Evolutionary conservation across 1,140 invertebrate species (phyloP).

Genomic region (Mesaphorura yosii): DNA sequence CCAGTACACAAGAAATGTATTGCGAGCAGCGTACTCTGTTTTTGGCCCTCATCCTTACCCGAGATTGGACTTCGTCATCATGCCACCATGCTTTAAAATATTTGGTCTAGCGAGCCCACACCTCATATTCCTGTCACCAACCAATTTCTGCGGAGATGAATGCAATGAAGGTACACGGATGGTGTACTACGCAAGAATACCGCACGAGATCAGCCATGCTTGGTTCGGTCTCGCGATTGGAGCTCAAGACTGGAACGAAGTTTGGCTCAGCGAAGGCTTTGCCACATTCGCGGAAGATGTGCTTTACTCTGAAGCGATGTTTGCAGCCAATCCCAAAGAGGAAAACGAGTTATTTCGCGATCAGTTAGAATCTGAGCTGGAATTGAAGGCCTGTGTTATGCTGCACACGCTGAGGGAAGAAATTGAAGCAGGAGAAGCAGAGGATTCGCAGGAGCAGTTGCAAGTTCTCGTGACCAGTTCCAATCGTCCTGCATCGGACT

Average conservation of each 20-base stretch:
- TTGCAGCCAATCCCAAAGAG: no score
- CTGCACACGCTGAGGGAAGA: conserved; percentile 35
- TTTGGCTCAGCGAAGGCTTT: conserved; percentile 43
- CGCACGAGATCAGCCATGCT: conserved; percentile 39
- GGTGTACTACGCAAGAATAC: conserved; percentile 34
- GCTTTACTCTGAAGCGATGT: conserved; percentile 31
- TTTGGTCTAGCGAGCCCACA: conserved; percentile 40
- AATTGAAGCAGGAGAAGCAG: conserved; percentile 35
- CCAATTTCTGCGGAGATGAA: conserved; percentile 34
- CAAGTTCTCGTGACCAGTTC: conserved; percentile 29
- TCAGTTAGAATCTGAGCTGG: conserved; percentile 31
- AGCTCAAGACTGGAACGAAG: conserved; percentile 41
- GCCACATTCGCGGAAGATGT: conserved; percentile 40
- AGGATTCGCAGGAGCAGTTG: conserved; percentile 32
- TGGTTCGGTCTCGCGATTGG: conserved; percentile 42
- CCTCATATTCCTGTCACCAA: conserved; percentile 39
- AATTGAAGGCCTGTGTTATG: conserved; percentile 33
- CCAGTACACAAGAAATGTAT: conserved; percentile 31
- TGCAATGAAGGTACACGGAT: not conserved
- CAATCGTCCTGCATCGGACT: conserved; percentile 22
- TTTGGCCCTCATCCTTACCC: conserved; percentile 38
- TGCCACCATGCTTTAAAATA: conserved; percentile 38
- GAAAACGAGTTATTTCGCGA: no score
- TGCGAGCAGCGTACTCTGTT: conserved; percentile 31
- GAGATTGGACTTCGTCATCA: conserved; percentile 38